Percentiles rank a stretch among this genome's conserved stretches.
These are phyloP conservation scores for Lissocephala sabroskyi DNA, from an alignment of 2,888 invertebrate genomes.

Conservation along the genomic window DNA sequence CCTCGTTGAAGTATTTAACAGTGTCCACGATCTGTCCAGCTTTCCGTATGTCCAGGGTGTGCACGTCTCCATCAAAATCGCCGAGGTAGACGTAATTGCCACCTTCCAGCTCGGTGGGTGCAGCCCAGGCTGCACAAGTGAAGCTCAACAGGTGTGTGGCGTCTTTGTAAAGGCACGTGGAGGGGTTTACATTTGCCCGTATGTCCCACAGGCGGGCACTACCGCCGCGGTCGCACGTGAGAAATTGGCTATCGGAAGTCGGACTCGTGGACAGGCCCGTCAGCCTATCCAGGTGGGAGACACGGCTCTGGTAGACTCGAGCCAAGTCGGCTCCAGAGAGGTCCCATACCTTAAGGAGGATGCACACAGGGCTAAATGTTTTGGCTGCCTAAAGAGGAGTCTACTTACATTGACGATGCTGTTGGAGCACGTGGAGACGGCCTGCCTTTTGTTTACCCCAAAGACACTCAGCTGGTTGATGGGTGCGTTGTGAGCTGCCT, in stretches of 20 bases:
- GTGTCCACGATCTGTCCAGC: slow-evolving; percentile 28
- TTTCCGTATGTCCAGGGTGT: slow-evolving; percentile 38
- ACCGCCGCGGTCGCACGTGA: slow-evolving; percentile 47
- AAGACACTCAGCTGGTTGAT: slow-evolving; percentile 62
- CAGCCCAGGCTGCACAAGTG: slow-evolving; percentile 35
- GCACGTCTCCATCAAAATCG: slow-evolving; percentile 44
- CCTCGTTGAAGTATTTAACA: slow-evolving; percentile 25
- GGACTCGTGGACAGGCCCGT: slow-evolving; percentile 36
- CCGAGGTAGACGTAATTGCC: slow-evolving; percentile 41
- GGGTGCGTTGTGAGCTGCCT: slow-evolving; percentile 60
- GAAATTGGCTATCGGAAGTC: slow-evolving; percentile 17
- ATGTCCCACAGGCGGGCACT: slow-evolving; percentile 43
- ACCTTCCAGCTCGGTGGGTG: slow-evolving; percentile 25
- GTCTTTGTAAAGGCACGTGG: slow-evolving; percentile 34
- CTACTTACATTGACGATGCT: slow-evolving; percentile 61
- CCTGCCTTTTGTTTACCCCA: slow-evolving; percentile 43
- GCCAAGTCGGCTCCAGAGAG: slow-evolving; percentile 61
- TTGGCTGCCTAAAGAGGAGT: no score
- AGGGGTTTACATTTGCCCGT: slow-evolving; percentile 26
- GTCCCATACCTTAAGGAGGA: slow-evolving; percentile 66
- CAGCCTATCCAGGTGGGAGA: slow-evolving; percentile 32
- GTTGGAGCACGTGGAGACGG: slow-evolving; percentile 61
- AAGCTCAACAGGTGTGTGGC: slow-evolving; percentile 34
- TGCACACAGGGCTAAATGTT: no score
- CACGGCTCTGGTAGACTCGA: slow-evolving; percentile 27